A percentile compares a stretch with the other conserved stretches of the same genome.
Evolutionary conservation across 2,888 invertebrate species (phyloP).

Genomic region (Palloptera scutellata): DNA sequence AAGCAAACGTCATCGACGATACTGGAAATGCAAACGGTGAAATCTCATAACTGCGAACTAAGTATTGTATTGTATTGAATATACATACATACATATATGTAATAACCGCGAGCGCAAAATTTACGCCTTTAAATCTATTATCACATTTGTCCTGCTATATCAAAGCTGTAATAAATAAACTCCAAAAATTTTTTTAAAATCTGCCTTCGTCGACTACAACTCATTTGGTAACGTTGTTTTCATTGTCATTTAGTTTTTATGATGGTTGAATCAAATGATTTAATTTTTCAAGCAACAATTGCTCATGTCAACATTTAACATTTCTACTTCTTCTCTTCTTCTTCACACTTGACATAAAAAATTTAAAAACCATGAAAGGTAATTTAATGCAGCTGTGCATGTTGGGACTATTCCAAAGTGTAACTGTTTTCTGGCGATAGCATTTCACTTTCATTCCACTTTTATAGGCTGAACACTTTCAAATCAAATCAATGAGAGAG

Average conservation of each 20-base stretch:
- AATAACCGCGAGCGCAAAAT: too few relatives aligned
- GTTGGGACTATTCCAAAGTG: conserved; percentile 10
- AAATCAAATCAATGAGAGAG: conserved; percentile 18
- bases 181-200: neutral
- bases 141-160: neutral
- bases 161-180: neutral
- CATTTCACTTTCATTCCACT: conserved; percentile 4
- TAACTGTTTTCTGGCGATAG: conserved; percentile 6
- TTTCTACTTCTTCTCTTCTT: neutral
- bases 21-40: too few relatives aligned
- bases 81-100: too few relatives aligned
- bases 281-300: conserved; percentile 3
- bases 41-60: too few relatives aligned
- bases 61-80: too few relatives aligned
- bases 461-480: conserved; percentile 31
- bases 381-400: conserved; percentile 22
- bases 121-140: too few relatives aligned
- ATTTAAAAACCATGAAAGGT: conserved; percentile 1
- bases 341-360: neutral
- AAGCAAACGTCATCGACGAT: too few relatives aligned
- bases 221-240: too few relatives aligned
- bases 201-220: neutral
- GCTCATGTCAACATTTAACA: neutral
- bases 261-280: neutral
- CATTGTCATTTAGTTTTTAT: neutral